A percentile compares a stretch with the other conserved stretches of the same genome.
Evolutionary conservation across 1,140 invertebrate species (phyloP).

Genomic region (Wasmannia auropunctata): DNA sequence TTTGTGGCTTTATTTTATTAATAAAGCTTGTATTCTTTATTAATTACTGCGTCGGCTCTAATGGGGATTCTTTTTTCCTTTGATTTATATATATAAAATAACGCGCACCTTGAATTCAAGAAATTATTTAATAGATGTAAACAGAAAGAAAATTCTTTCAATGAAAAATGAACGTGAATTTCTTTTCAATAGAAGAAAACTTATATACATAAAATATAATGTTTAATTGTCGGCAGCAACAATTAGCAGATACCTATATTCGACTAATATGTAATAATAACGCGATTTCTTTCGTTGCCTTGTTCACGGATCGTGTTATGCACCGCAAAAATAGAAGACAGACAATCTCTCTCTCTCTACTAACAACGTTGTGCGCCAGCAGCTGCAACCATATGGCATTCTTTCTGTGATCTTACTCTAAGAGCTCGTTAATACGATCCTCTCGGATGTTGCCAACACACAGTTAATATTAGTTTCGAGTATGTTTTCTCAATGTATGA

Average conservation of each 20-base stretch:
- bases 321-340: conserved; percentile 71
- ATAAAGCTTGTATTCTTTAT: too few species aligned
- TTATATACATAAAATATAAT: neutral
- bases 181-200: neutral
- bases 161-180: neutral
- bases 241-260: neutral
- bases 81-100: too few species aligned
- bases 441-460: conserved; percentile 81
- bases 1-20: too few species aligned
- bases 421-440: conserved; percentile 82
- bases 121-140: neutral
- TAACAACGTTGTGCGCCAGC: conserved; percentile 74
- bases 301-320: conserved; percentile 54
- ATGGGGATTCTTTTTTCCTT: too few species aligned
- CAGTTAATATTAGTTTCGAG: conserved; percentile 83
- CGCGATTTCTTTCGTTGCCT: conserved; percentile 43
- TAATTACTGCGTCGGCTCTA: too few species aligned
- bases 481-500: conserved; percentile 81
- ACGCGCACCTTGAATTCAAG: neutral
- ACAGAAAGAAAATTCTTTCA: too few species aligned
- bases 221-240: neutral
- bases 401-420: conserved; percentile 80
- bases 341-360: conserved; percentile 62
- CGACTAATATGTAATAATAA: neutral
- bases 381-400: conserved; percentile 81